phyloP scores from a whole-genome alignment of 2,888 invertebrate species.

The Pterostichus madidus region DNA sequence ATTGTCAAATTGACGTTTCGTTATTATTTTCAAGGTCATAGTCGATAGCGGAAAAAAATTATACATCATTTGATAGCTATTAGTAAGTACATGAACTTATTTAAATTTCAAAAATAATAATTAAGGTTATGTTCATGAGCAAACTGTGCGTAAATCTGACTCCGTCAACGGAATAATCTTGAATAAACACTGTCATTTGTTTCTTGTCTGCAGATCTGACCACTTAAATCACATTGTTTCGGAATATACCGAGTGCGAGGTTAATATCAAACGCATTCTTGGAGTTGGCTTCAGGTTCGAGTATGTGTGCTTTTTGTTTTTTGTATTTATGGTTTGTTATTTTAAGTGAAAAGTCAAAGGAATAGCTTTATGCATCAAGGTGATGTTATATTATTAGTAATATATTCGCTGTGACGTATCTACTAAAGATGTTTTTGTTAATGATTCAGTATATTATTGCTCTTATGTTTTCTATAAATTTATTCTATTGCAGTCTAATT shows the following conservation, averaged over 20 bases:
- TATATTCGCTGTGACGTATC: constrained; percentile 19
- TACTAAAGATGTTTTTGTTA: neutral
- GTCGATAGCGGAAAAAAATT: no score
- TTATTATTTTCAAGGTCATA: no score
- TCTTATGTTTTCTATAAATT: no score
- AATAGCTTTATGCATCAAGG: constrained; percentile 37
- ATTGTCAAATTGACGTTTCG: no score
- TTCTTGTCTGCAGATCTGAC: constrained; percentile 23
- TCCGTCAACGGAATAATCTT: constrained; percentile 40
- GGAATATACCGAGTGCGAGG: constrained; percentile 49
- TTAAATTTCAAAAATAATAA: neutral
- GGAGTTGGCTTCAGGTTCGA: constrained; percentile 8
- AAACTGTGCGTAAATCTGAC: constrained; percentile 38
- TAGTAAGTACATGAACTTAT: no score
- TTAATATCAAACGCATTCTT: constrained; percentile 61
- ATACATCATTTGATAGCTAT: no score
- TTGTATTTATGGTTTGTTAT: constrained; percentile 57
- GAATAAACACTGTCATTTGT: constrained; percentile 46
- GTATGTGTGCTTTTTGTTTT: constrained; percentile 42
- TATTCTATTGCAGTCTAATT: no score
- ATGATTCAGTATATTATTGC: no score
- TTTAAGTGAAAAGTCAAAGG: constrained; percentile 56
- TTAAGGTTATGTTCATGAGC: constrained; percentile 33
- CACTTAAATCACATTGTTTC: constrained; percentile 52
- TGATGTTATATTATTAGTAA: constrained; percentile 30